These are phyloP conservation scores for Battus philenor DNA, from an alignment of 1,140 invertebrate species.

Conservation along the genomic window DNA sequence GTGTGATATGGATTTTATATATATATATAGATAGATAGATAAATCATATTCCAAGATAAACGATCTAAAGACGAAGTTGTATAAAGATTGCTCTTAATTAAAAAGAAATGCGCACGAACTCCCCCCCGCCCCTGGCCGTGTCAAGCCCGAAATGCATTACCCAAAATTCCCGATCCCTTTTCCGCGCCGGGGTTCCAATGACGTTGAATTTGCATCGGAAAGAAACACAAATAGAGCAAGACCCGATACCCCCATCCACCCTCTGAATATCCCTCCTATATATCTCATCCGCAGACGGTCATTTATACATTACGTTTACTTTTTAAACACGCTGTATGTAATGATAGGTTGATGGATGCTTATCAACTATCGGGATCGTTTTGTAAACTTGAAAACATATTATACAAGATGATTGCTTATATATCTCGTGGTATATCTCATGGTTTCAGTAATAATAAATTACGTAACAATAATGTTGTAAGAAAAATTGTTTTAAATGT, in stretches of 20 bases:
- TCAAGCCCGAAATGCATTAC: slow-evolving; percentile 46
- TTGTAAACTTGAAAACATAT: too few relatives aligned
- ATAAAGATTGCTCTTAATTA: slow-evolving; percentile 8
- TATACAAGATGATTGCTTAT: too few relatives aligned
- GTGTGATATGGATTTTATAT: too few relatives aligned
- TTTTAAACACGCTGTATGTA: slow-evolving; percentile 2
- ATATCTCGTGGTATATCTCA: too few relatives aligned
- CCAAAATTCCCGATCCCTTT: slow-evolving; percentile 59
- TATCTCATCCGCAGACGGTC: slow-evolving; percentile 5
- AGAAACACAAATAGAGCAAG: slow-evolving; percentile 64
- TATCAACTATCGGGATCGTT: too few relatives aligned
- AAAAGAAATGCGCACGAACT: neutral
- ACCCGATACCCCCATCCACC: slow-evolving; percentile 23
- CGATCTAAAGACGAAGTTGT: too few relatives aligned
- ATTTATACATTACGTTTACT: slow-evolving; percentile 8
- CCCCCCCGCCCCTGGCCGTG: slow-evolving; percentile 6
- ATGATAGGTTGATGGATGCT: too few relatives aligned
- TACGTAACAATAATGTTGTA: too few relatives aligned
- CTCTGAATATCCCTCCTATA: slow-evolving; percentile 15
- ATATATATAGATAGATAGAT: too few relatives aligned
- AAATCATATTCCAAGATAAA: too few relatives aligned
- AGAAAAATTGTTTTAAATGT: too few relatives aligned
- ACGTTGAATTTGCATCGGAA: slow-evolving; percentile 61
- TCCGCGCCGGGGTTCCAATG: slow-evolving; percentile 36
- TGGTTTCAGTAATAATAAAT: too few relatives aligned